Base-by-base conservation (phyloP, 2,888 invertebrate genomes). In the Torymus tubicola region DNA sequence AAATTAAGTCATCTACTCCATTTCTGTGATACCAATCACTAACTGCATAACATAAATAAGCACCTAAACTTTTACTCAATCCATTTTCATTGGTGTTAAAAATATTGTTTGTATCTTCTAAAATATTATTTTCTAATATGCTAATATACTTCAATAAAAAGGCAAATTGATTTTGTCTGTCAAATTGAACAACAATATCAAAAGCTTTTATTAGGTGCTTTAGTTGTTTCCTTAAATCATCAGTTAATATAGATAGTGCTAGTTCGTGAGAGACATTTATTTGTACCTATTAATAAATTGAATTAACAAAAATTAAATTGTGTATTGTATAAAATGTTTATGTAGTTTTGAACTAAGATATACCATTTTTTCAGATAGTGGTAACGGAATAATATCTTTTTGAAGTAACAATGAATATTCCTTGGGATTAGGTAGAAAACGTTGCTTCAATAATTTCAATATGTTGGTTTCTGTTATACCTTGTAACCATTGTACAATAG, bases 1-100 rank as follows among this genome's bases (percentile, higher is more conserved):
- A 68, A 50, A 79, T 61, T 16, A 82, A 63, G 5, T 81, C 70
- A 1, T 18, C 16, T 2, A 80, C 16, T 50, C 81, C 24, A 24
- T 78, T 71, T 12, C 81, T 73, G 3, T 81, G 63, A 50, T 86
- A 80, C 89, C 89, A 90, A 71, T 85, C 83, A 14, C 89, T 71
- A 5, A 90, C 61, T 16, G 86, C 88, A 13, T 87, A 60, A 61
- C 89, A 89, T 69, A 90, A 84, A 74, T 87, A 90, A 72, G 88
- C 89, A 24, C 88, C 86, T 64, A 90, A 83, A 78, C 90, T 90
- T 57, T 85, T 85, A 2, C 84, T 83, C 12, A 85, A 78, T 14
- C 83, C 78, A 55, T 77, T 72, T 60, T 85, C 78, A 10, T 80
- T 72, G 16, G 78, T 83, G 2, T 82, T 83, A 73, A 87, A 90